These are phyloP conservation scores for Lottia gigantea DNA, from an alignment of 2,888 invertebrate genomes.

Conservation along the genomic window DNA sequence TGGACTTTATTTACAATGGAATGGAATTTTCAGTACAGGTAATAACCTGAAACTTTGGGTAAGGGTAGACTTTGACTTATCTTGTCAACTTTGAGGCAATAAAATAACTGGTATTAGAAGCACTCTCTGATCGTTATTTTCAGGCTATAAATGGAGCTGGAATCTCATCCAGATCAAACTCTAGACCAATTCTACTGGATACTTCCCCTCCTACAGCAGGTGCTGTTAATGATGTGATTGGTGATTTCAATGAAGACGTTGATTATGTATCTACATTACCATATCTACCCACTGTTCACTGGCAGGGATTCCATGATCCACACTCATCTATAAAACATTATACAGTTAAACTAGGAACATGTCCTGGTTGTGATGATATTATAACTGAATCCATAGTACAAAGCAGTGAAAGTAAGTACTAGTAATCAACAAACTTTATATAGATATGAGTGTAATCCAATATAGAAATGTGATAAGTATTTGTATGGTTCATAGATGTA, in stretches of 20 bases:
- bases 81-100: too few species aligned
- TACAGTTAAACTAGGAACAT: slow-evolving; percentile 34
- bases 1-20: too few species aligned
- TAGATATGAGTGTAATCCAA: too few species aligned
- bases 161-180: slow-evolving; percentile 1
- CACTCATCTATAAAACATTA: slow-evolving; percentile 34
- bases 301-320: slow-evolving; percentile 38
- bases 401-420: too few species aligned
- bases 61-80: too few species aligned
- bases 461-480: too few species aligned
- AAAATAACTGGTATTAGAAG: too few species aligned
- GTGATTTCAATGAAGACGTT: background rate
- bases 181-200: slow-evolving; percentile 18
- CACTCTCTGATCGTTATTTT: background rate
- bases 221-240: slow-evolving; percentile 15
- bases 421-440: too few species aligned
- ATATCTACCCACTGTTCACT: slow-evolving; percentile 29
- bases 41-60: too few species aligned
- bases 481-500: too few species aligned
- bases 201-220: slow-evolving; percentile 19
- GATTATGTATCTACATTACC: background rate
- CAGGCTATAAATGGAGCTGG: slow-evolving; percentile 21
- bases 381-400: too few species aligned
- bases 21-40: too few species aligned
- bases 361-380: slow-evolving; percentile 32